phyloP scores from a whole-genome alignment of 2,113 vertebrate genomes.

The Gallinago undulata region DNA sequence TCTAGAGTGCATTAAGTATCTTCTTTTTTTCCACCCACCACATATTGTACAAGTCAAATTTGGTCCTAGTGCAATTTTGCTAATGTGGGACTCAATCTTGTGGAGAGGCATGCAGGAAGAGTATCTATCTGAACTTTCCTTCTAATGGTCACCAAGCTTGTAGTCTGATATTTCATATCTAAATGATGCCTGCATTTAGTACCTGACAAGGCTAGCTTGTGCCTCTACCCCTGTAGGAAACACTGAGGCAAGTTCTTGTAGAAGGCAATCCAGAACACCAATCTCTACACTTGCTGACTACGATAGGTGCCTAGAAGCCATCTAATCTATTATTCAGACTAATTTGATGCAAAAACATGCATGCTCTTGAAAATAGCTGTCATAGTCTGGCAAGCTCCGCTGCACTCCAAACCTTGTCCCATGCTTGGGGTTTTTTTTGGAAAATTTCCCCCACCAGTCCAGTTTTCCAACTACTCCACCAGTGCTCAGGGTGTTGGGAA shows the following conservation, averaged over 20 bases:
- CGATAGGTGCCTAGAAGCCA: background rate
- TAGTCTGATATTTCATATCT: background rate
- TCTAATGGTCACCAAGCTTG: background rate
- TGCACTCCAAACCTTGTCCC: no score
- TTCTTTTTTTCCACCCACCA: background rate
- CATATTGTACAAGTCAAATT: background rate
- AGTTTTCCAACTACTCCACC: no score
- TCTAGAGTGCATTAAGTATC: background rate
- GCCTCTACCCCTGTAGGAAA: background rate
- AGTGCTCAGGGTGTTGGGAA: no score
- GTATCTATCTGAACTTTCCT: background rate
- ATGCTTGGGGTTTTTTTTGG: no score
- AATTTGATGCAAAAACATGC: accelerated
- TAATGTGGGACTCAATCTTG: background rate
- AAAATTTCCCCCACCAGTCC: no score
- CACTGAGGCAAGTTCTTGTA: background rate
- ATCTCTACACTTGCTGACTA: background rate
- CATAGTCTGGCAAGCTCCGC: no score
- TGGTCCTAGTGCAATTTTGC: background rate
- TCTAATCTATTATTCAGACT: background rate
- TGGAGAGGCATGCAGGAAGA: background rate
- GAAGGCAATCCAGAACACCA: background rate
- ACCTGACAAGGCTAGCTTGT: background rate
- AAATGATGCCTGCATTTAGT: background rate
- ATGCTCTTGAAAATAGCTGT: background rate